Evolutionary conservation across 2,888 invertebrate species (phyloP).

Genomic region (Mycalesis mineus): DNA sequence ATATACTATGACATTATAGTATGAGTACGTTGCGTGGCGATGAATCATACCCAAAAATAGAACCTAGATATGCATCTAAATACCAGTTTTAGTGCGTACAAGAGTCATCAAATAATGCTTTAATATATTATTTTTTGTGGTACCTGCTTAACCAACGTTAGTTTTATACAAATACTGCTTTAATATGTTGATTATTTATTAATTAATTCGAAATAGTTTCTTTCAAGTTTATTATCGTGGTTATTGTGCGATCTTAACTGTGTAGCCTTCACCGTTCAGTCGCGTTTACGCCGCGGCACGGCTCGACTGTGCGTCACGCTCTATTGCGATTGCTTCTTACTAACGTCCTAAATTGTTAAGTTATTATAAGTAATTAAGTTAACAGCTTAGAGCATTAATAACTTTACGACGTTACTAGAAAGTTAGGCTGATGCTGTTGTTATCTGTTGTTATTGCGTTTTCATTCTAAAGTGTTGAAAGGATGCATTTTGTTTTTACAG

Average conservation of each 20-base stretch:
- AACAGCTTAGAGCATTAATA: slow-evolving; percentile 6
- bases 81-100: too few species aligned
- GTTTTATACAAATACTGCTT: slow-evolving; percentile 3
- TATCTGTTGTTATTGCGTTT: slow-evolving; percentile 6
- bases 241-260: slow-evolving; percentile 48
- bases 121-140: too few species aligned
- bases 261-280: slow-evolving; percentile 44
- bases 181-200: slow-evolving; percentile 19
- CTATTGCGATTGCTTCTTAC: slow-evolving; percentile 18
- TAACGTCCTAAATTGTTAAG: slow-evolving; percentile 7
- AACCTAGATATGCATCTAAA: too few species aligned
- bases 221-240: slow-evolving; percentile 48
- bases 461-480: not conserved
- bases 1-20: too few species aligned
- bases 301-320: slow-evolving; percentile 43
- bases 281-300: slow-evolving; percentile 47
- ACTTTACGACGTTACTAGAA: slow-evolving; percentile 5
- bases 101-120: too few species aligned
- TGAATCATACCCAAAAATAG: too few species aligned
- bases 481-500: not conserved
- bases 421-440: not conserved
- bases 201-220: slow-evolving; percentile 38
- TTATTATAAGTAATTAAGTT: slow-evolving; percentile 20
- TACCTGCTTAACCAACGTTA: not conserved
- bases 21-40: too few species aligned